Base-by-base conservation (phyloP, 2,888 invertebrate genomes). In the Bugula neritina region DNA sequence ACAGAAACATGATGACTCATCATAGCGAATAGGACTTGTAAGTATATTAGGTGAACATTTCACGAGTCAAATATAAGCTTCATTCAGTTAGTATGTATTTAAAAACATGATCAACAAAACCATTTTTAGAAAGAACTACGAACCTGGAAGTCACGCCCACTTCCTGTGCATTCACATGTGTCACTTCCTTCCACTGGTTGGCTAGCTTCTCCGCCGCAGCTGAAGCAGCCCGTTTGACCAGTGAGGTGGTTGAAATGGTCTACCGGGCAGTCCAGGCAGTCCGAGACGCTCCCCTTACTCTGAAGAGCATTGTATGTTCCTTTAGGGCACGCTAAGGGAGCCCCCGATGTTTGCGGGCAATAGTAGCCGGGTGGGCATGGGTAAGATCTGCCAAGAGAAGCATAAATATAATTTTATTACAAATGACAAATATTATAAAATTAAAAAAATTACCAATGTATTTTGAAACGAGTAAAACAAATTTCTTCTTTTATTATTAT, bases 121-220 rank as follows among this genome's bases (percentile, higher is more conserved):
- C n/a, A n/a, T n/a, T n/a, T n/a, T n/a, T n/a, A n/a, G n/a, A n/a
- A n/a, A n/a, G n/a, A n/a, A n/a, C n/a, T n/a, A 57, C 63, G 69
- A 71, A 81, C 82, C 80, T 82, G 82, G 77, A 82, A 82, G 73
- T 81, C 81, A 58, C 81, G 71, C 0, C 82, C 82, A 29, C 78
- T 76, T 17, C 81, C 81, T 1, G 74, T 76, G 76, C 82, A 82
- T 5, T 72, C 31, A 75, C 82, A 82, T 0, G 78, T 76, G 2
- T 75, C 55, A 57, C 77, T 76, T 13, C 82, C 82, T 1, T 70
- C 73, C 1, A 52, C 52, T 2, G 79, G 74, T 74, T 82, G 82
- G 0, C 70, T 72, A 0, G 81, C 81, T 63, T 79, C 75, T 1
- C 77, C 76, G 0, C 82, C 82, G 75, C 82, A 82, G 29, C 71